Base-by-base conservation (phyloP, 2,888 invertebrate genomes). In the Macrosoma leucophasiata region DNA sequence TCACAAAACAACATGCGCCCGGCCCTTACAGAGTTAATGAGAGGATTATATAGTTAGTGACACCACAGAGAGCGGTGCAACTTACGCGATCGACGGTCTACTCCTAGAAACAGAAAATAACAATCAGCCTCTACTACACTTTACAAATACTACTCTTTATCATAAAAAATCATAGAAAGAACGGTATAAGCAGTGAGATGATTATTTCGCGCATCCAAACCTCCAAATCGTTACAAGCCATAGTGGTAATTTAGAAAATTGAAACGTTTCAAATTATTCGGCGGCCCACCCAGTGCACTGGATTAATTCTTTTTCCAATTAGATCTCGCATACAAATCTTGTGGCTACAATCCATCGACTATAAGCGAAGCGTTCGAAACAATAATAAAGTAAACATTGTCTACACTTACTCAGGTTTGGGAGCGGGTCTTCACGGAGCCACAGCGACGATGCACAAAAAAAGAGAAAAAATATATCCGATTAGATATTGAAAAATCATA, bases 321-420 rank as follows among this genome's bases (percentile, higher is more conserved):
- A 48, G 42, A 50, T 45, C 44, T 47, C 41, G 48, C 70, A 69
- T 63, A 61, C 60, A 56, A 58, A 62, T 51, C 45, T 54, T 55
- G 54, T 64, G 58, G 59, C 46, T 55, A 62, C 62, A 55, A 52
- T 58, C 50, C 57, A 56, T 57, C 59, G 58, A 63, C 70, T 67
- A 60, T 48, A 81, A 79, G 81, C 79, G 50, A 81, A 78, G 81
- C 81, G 47, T 47, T 42, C 50, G 52, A 52, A 46, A 46, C 53
- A 46, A 46, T 29, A 46, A 41, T 34, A 42, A 55, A 45, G 40
- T 39, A 26, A n/a, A n/a, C n/a, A n/a, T n/a, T 45, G 48, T 46
- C 41, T 53, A 44, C 72, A 89, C 89, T 89, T 87, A 89, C 89
- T 89, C 89, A 82, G 76, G 87, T 84, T 87, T 89, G 77, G 86